Evolutionary conservation across 2,888 invertebrate species (phyloP), one percentile per base, ranked within the genome.

Genomic region (Andricus curvator): DNA sequence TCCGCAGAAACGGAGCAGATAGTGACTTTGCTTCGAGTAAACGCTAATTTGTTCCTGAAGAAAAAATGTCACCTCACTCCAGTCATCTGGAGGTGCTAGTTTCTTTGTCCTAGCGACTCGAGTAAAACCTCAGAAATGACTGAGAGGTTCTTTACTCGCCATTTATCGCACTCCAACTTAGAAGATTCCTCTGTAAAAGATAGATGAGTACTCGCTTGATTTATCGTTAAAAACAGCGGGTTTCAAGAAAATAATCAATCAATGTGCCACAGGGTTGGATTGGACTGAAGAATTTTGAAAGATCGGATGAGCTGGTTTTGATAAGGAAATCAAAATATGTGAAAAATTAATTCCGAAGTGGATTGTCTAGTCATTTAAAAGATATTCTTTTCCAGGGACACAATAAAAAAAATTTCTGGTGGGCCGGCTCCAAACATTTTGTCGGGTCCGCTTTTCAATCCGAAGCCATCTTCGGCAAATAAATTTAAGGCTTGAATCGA

Each of bases 31-130:
- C 33, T 56, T 56, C 13, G 51, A 74, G 51, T 33, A 56, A 74
- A 37, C 56, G 56, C 56, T 74, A 74, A 74, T 74, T 74, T 74
- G 20, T 56, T 56, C 56, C 51, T 56, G 51, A 74, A n/a, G 74
- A 74, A 74, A 74, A 74, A 56, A 56, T 70, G 51, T 70, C 70
- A 70, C 74, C 33, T 56, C 51, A 48, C 56, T 51, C 9, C 15
- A 33, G 33, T 74, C 74, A 56, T 56, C 51, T 56, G 33, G 20
- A 33, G 33, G 56, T 51, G 51, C n/a, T 17, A 74, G 74, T 74
- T 74, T 51, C 74, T 74, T 56, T 74, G 74, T 74, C 33, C 56
- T 29, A 33, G 20, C 51, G 6, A 37, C 33, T 74, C 22, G 6
- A 13, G 20, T 1, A 29, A 74, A n/a, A 56, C 70, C 25, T 51